These are phyloP conservation scores for Pelobates fuscus DNA, from an alignment of 2,113 vertebrate species.

Conservation along the genomic window DNA sequence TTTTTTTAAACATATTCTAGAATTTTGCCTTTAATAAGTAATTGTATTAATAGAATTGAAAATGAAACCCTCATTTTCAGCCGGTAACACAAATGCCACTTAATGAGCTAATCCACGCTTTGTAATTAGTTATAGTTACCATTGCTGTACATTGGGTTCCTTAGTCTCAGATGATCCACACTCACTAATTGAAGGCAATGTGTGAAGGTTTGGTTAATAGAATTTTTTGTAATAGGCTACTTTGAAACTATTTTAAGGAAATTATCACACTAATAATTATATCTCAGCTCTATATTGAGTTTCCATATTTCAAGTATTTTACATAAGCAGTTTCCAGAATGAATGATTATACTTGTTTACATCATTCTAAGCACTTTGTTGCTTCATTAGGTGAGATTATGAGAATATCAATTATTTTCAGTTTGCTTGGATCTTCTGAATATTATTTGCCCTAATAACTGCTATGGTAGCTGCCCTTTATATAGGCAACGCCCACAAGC, in stretches of 20 bases:
- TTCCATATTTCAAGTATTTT: neutral
- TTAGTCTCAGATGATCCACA: neutral
- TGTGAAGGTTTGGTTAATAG: neutral
- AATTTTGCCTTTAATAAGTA: neutral
- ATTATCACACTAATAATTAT: neutral
- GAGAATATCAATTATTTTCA: neutral
- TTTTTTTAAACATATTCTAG: neutral
- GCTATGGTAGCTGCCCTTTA: neutral
- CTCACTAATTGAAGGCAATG: neutral
- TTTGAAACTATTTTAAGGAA: conserved; percentile 16
- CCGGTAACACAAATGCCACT: neutral
- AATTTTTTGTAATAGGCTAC: conserved; percentile 1
- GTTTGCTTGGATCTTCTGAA: neutral
- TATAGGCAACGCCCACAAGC: neutral
- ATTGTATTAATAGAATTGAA: neutral
- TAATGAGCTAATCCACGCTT: neutral
- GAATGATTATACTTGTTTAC: neutral
- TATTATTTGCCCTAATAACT: neutral
- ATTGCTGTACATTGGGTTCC: neutral
- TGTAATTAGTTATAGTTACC: neutral
- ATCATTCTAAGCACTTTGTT: neutral
- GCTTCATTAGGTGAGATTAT: neutral
- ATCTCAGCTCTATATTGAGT: neutral
- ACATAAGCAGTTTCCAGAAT: neutral
- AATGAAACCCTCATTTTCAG: neutral